A percentile compares a stretch with the other conserved stretches of the same genome.
These are phyloP conservation scores for Ophraella communa DNA, from an alignment of 2,888 invertebrate genomes.

Conservation along the genomic window DNA sequence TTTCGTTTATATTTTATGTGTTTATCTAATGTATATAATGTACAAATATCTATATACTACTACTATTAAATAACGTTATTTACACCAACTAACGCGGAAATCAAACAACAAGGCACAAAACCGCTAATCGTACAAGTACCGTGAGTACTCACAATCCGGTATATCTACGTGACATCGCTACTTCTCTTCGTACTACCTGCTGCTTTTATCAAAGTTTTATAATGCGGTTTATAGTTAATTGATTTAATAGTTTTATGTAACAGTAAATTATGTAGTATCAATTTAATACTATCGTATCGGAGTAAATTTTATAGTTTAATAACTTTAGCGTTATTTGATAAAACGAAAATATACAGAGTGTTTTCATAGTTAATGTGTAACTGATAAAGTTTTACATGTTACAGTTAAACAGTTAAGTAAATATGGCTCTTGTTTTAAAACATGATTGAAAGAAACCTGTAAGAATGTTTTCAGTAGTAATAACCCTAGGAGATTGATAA, in stretches of 20 bases:
- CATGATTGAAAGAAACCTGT: no score
- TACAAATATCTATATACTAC: conserved; percentile 27
- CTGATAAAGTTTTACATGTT: no score
- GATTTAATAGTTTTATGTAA: background rate
- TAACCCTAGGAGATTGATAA: no score
- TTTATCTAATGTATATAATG: no score
- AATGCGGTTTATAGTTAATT: background rate
- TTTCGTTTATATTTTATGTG: no score
- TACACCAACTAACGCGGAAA: conserved; percentile 42
- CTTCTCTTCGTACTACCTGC: background rate
- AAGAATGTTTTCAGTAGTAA: no score
- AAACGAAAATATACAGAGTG: no score
- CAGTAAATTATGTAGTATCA: background rate
- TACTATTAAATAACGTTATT: conserved; percentile 44
- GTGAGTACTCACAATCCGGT: background rate
- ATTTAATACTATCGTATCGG: background rate
- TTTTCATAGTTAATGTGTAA: no score
- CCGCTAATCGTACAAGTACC: conserved; percentile 34
- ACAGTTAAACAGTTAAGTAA: no score
- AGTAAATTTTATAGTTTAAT: background rate
- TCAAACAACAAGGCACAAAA: conserved; percentile 37
- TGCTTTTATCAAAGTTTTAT: background rate
- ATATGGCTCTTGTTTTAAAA: no score
- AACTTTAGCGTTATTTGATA: no score
- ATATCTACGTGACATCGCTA: background rate